These are phyloP conservation scores for Sciurus carolinensis DNA, from an alignment of 2,797 vertebrate genomes.

Conservation along the genomic window DNA sequence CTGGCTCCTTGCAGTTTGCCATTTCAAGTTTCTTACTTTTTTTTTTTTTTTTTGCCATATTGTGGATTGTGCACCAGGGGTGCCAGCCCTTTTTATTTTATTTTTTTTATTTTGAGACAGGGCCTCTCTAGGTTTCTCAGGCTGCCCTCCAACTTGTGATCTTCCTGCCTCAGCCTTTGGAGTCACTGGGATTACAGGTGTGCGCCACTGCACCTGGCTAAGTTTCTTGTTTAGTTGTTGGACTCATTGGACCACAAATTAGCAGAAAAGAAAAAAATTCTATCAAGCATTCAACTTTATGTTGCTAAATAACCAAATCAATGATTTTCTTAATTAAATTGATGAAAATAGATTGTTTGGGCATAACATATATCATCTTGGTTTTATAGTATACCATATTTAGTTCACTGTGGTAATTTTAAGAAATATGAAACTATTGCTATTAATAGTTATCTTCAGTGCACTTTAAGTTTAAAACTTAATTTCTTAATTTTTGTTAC, in stretches of 20 bases:
- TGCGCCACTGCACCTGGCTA: background rate
- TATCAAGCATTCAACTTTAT: background rate
- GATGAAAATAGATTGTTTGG: conserved; percentile 32
- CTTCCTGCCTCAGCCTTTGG: background rate
- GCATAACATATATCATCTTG: background rate
- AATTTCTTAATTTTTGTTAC: conserved; percentile 39
- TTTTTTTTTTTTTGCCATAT: background rate
- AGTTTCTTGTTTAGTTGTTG: conserved; percentile 12
- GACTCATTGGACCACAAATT: background rate
- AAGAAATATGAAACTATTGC: conserved; percentile 43
- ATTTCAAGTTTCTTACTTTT: background rate
- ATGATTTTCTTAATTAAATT: conserved; percentile 29
- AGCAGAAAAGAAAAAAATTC: conserved; percentile 10
- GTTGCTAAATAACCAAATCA: background rate
- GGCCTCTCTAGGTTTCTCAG: background rate
- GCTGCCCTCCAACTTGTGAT: background rate
- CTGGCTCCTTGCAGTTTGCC: background rate
- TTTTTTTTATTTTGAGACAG: background rate
- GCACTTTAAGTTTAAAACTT: conserved; percentile 12
- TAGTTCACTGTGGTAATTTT: conserved; percentile 26
- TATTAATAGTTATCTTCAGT: background rate
- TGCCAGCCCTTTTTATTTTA: background rate
- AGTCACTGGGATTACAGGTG: background rate
- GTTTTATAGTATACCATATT: background rate
- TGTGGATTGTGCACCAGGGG: too few relatives aligned